These are phyloP conservation scores for Montipora foliosa DNA, from an alignment of 64 coral and sea anemone genomes.

Conservation along the genomic window DNA sequence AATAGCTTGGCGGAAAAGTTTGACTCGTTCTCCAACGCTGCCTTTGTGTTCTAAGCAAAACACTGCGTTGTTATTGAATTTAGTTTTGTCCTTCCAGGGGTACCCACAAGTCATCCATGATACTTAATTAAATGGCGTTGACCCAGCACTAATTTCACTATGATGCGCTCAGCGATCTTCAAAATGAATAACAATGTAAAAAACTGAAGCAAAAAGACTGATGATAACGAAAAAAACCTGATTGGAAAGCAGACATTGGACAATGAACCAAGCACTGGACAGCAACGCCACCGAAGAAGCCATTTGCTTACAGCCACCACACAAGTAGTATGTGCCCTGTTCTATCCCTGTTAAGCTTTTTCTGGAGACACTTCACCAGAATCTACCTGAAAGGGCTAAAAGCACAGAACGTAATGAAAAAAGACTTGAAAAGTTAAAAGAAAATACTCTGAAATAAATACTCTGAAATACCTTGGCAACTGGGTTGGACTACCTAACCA, in stretches of 20 bases:
- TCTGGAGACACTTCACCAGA: too few species aligned
- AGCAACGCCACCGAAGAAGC: too few species aligned
- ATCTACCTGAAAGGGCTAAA: too few species aligned
- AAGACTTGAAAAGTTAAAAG: too few species aligned
- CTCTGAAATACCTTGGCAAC: too few species aligned
- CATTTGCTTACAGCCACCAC: too few species aligned
- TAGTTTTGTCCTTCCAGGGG: conserved; percentile 57
- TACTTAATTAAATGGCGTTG: conserved; percentile 43
- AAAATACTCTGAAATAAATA: too few species aligned
- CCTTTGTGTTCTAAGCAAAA: conserved; percentile 2
- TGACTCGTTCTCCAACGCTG: conserved; percentile 39
- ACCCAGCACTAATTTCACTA: background rate
- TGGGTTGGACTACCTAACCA: too few species aligned
- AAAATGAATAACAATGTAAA: conserved; percentile 58
- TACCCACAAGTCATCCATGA: conserved; percentile 75
- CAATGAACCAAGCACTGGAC: conserved; percentile 19
- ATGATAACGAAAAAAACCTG: background rate
- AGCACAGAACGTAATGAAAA: too few species aligned
- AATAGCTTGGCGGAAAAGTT: conserved; percentile 53
- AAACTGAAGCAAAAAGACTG: conserved; percentile 32
- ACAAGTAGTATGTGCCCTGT: too few species aligned
- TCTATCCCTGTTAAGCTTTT: too few species aligned
- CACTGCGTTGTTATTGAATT: conserved; percentile 69
- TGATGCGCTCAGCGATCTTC: conserved; percentile 57
- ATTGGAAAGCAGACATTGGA: conserved; percentile 38